A percentile compares a stretch with the other conserved stretches of the same genome.
Conservation (phyloP, 2,113 vertebrate species). For the Ibidorhyncha struthersii region DNA sequence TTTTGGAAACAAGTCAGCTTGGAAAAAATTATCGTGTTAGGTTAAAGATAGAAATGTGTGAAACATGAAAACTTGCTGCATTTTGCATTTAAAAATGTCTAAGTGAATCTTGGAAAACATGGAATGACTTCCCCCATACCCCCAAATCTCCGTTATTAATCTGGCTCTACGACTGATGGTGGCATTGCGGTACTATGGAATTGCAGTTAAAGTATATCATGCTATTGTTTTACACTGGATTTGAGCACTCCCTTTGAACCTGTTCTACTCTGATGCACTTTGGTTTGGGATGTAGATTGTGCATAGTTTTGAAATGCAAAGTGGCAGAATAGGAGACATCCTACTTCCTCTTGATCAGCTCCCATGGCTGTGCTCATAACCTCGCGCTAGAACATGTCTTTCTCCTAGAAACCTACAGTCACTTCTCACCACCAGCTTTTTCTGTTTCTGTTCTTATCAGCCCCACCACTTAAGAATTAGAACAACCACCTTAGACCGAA, state of each 20-base stretch:
- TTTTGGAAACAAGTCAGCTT: not conserved
- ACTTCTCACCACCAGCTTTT: not conserved
- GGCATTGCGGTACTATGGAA: not conserved
- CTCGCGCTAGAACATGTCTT: not conserved
- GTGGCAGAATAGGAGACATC: not conserved
- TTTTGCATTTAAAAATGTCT: not conserved
- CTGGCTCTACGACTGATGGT: rapidly evolving
- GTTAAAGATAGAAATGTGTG: not conserved
- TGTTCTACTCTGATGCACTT: not conserved
- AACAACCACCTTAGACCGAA: not conserved
- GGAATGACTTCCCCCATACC: not conserved
- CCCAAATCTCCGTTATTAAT: not conserved
- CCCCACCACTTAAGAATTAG: not conserved
- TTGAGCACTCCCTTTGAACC: not conserved
- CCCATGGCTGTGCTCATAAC: not conserved
- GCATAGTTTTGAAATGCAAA: not conserved
- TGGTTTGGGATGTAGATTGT: not conserved
- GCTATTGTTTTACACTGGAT: not conserved
- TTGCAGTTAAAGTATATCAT: not conserved
- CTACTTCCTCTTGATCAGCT: not conserved
- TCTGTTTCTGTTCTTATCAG: not conserved
- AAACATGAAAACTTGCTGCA: not conserved
- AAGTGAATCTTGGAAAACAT: not conserved
- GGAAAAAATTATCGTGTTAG: not conserved
- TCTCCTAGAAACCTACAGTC: not conserved